phyloP scores from a whole-genome alignment of 2,888 invertebrate species.

The Schizotus pectinicornis region DNA sequence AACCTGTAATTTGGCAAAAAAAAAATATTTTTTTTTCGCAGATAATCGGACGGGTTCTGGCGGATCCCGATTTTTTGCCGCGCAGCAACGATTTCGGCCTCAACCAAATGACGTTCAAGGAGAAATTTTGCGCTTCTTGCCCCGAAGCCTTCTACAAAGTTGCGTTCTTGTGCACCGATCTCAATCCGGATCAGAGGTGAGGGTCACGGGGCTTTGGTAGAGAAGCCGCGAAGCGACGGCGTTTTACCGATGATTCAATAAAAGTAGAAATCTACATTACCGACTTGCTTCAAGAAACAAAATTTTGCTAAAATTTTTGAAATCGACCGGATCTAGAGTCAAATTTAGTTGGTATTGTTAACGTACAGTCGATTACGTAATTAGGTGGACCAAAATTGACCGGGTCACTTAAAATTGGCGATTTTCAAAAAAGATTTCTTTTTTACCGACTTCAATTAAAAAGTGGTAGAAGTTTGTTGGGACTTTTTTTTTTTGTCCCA shows the following conservation, averaged over 20 bases:
- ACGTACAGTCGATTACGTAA: neutral
- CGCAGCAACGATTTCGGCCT: slow-evolving; percentile 91
- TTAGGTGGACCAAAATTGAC: too few species aligned
- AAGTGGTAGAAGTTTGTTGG: too few species aligned
- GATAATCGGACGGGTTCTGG: slow-evolving; percentile 94
- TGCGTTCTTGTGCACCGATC: slow-evolving; percentile 88
- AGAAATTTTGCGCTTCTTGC: slow-evolving; percentile 83
- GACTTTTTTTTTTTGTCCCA: too few species aligned
- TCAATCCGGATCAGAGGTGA: slow-evolving; percentile 87
- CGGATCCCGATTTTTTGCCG: slow-evolving; percentile 93
- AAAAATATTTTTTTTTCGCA: slow-evolving; percentile 50
- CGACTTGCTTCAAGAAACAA: too few species aligned
- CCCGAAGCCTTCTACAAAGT: slow-evolving; percentile 88
- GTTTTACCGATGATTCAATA: neutral
- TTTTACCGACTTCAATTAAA: too few species aligned
- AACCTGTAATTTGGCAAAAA: neutral
- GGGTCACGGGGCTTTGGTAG: neutral
- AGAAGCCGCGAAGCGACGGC: neutral
- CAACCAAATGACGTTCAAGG: slow-evolving; percentile 83
- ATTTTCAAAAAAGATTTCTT: neutral
- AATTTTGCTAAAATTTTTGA: too few species aligned
- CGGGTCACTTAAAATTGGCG: too few species aligned
- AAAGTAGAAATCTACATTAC: neutral
- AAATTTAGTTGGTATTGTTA: neutral
- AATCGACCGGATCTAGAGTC: too few species aligned